Conservation (phyloP, 2,113 vertebrate species). For the Ardeotis arabs region DNA sequence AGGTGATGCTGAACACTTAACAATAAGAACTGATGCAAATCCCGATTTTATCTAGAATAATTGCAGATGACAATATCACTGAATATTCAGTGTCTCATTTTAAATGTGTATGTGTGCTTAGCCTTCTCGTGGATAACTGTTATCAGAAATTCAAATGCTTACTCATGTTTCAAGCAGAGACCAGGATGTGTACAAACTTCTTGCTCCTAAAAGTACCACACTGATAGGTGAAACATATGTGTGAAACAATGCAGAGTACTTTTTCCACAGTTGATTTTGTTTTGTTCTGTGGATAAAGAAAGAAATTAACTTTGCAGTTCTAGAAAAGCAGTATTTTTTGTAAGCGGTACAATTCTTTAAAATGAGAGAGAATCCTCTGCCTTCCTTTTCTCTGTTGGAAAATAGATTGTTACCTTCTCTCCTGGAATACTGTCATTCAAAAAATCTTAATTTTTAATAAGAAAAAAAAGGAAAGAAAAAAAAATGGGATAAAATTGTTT, state of each 20-base stretch:
- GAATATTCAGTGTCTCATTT: background rate
- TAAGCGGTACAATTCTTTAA: background rate
- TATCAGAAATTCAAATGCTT: background rate
- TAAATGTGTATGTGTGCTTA: background rate
- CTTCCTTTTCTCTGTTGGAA: background rate
- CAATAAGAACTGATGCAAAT: background rate
- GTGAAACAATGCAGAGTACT: rapidly evolving
- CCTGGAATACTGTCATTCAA: background rate
- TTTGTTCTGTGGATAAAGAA: background rate
- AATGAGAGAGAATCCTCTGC: background rate
- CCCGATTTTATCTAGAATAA: background rate
- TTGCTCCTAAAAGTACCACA: background rate
- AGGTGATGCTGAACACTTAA: background rate
- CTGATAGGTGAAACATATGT: background rate
- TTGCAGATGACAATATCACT: background rate
- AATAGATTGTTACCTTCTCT: background rate
- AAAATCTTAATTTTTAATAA: background rate
- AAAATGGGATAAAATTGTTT: background rate
- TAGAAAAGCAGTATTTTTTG: background rate
- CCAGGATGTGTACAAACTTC: background rate
- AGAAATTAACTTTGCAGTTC: background rate
- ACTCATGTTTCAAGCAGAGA: background rate
- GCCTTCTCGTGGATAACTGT: background rate
- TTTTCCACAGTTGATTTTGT: background rate
- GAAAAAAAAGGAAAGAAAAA: background rate